Percentiles rank a stretch among this genome's conserved stretches.
Evolutionary conservation across 2,888 invertebrate genomes (phyloP).

Genomic region (Trilocha varians): DNA sequence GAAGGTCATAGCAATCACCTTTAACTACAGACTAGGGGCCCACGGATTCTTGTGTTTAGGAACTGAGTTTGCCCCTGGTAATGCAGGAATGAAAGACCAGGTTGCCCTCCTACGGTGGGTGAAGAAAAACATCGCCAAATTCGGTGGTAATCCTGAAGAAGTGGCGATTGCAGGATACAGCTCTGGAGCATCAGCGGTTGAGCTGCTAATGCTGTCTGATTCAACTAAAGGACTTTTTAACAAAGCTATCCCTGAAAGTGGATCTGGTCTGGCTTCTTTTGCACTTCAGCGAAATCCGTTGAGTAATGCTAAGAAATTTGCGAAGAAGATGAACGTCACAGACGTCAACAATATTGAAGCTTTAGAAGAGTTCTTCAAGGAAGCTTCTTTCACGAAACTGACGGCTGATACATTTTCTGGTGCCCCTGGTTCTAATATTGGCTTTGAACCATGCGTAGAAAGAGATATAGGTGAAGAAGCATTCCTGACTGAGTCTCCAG

Average conservation of each 20-base stretch:
- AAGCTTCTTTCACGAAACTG: conserved; percentile 20
- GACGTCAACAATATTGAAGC: conserved; percentile 25
- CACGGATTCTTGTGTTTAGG: conserved; percentile 29
- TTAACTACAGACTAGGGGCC: conserved; percentile 28
- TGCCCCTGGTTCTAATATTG: conserved; percentile 15
- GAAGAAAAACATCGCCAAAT: conserved; percentile 27
- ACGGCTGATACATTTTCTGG: conserved; percentile 12
- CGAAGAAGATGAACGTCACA: conserved; percentile 19
- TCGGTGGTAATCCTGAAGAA: conserved; percentile 36
- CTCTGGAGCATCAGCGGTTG: conserved; percentile 27
- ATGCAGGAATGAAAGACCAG: conserved; percentile 37
- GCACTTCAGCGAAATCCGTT: conserved; percentile 29
- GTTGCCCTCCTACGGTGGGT: conserved; percentile 32
- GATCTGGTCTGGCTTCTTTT: conserved; percentile 19
- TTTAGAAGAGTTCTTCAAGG: conserved; percentile 35
- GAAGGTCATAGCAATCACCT: conserved; percentile 21
- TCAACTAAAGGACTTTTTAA: conserved; percentile 25
- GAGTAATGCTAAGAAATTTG: conserved; percentile 25
- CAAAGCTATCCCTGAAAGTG: conserved; percentile 33
- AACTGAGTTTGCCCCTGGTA: conserved; percentile 28
- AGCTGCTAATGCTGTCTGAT: conserved; percentile 26
- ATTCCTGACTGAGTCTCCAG: conserved; percentile 30
- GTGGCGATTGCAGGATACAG: conserved; percentile 29
- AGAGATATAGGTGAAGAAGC: conserved; percentile 13
- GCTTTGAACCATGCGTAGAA: conserved; percentile 21